Percentiles rank a stretch among this genome's conserved stretches.
Conservation (phyloP, 2,113 vertebrate genomes). For the Columba janthina region DNA sequence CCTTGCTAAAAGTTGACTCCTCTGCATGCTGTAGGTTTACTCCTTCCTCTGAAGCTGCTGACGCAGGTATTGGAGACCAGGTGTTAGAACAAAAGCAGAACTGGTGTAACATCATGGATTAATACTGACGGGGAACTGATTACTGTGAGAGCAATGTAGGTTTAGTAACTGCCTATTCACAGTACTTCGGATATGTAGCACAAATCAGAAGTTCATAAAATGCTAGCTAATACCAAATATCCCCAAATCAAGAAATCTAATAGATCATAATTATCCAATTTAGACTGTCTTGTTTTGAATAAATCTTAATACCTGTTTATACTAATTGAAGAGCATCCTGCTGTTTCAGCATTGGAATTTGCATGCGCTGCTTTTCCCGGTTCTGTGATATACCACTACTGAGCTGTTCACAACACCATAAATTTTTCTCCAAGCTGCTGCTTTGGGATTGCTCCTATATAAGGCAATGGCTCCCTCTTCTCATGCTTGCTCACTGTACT, state of each 20-base stretch:
- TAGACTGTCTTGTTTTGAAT: background rate
- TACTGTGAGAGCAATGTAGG: rapidly evolving
- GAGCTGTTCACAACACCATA: background rate
- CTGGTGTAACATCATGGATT: background rate
- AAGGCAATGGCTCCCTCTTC: too few species aligned
- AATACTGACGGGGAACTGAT: background rate
- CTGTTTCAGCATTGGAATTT: background rate
- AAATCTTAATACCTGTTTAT: background rate
- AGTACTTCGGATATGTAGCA: rapidly evolving
- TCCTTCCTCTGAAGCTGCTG: background rate
- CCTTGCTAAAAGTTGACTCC: background rate
- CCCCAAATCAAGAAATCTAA: background rate
- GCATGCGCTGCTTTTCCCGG: background rate
- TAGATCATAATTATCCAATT: background rate
- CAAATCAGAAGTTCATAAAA: background rate
- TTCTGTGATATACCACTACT: rapidly evolving
- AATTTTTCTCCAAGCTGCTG: too few species aligned
- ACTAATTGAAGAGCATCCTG: background rate
- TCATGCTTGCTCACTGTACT: too few species aligned
- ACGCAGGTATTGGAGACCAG: background rate
- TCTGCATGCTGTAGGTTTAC: background rate
- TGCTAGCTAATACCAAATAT: background rate
- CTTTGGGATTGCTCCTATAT: too few species aligned
- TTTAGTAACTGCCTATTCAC: background rate
- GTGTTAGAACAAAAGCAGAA: background rate